Conservation (phyloP, 2,113 vertebrate genomes). For the Ascaphus truei region DNA sequence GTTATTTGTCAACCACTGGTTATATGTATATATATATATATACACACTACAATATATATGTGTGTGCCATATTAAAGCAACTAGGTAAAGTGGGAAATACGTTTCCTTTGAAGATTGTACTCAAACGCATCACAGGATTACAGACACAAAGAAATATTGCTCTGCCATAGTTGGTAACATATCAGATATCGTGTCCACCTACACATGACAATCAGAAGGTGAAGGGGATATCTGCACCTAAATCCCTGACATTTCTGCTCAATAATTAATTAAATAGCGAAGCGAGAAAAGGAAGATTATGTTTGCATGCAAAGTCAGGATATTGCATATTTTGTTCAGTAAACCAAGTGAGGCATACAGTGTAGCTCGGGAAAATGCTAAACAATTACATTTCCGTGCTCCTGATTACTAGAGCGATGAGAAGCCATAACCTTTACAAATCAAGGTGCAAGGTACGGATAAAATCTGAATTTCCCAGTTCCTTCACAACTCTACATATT, state of each 20-base stretch:
- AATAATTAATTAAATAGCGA: slow-evolving; percentile 17
- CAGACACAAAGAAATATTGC: neutral
- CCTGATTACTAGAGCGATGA: neutral
- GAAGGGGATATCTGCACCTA: slow-evolving; percentile 20
- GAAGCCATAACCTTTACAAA: neutral
- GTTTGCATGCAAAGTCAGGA: neutral
- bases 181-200: slow-evolving; percentile 1
- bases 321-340: slow-evolving; percentile 1
- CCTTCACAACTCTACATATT: neutral
- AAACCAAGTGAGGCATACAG: neutral
- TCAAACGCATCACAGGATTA: too few species aligned
- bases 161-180: neutral
- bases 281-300: neutral
- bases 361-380: slow-evolving; percentile 3
- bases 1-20: too few species aligned
- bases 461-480: neutral
- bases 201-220: neutral
- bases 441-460: neutral
- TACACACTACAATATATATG: too few species aligned
- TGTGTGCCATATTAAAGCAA: too few species aligned
- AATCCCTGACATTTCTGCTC: slow-evolving; percentile 5
- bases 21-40: too few species aligned
- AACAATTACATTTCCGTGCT: neutral
- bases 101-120: too few species aligned
- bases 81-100: too few species aligned